phyloP scores from a whole-genome alignment of 2,113 vertebrate species.

The Pachycephala philippinensis region DNA sequence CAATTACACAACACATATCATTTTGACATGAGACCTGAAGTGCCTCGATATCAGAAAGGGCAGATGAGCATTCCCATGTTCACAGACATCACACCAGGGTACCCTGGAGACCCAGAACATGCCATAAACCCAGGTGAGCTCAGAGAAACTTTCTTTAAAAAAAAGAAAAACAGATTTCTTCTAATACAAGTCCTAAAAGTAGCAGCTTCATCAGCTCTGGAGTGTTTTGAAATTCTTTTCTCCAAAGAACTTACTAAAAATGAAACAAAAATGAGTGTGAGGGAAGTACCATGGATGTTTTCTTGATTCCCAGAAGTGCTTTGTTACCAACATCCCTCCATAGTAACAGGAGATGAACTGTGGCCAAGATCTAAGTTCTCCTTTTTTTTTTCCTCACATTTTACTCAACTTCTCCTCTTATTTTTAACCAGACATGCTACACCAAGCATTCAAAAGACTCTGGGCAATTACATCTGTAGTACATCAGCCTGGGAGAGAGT shows the following conservation, averaged over 20 bases:
- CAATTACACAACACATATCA: background rate
- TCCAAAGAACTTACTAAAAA: background rate
- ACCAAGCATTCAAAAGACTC: background rate
- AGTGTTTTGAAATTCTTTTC: background rate
- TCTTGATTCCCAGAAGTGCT: background rate
- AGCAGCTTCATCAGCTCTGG: background rate
- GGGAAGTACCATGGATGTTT: background rate
- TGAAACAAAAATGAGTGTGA: rapidly evolving
- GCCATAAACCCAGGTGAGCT: background rate
- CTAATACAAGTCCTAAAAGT: background rate
- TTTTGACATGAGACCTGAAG: background rate
- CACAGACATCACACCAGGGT: background rate
- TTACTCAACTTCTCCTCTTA: background rate
- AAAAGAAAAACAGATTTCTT: background rate
- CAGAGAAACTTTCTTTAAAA: background rate
- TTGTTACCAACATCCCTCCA: background rate
- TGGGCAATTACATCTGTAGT: background rate
- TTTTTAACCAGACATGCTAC: background rate
- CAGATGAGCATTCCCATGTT: rapidly evolving
- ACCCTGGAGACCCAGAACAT: background rate
- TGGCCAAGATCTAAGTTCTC: background rate
- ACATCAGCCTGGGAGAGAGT: background rate
- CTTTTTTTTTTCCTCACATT: background rate
- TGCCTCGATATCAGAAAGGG: rapidly evolving
- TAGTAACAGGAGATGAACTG: background rate